A percentile compares a stretch with the other conserved stretches of the same genome.
These are phyloP conservation scores for Drosophila parthenogenetica DNA, from an alignment of 2,888 invertebrate species.

Conservation along the genomic window DNA sequence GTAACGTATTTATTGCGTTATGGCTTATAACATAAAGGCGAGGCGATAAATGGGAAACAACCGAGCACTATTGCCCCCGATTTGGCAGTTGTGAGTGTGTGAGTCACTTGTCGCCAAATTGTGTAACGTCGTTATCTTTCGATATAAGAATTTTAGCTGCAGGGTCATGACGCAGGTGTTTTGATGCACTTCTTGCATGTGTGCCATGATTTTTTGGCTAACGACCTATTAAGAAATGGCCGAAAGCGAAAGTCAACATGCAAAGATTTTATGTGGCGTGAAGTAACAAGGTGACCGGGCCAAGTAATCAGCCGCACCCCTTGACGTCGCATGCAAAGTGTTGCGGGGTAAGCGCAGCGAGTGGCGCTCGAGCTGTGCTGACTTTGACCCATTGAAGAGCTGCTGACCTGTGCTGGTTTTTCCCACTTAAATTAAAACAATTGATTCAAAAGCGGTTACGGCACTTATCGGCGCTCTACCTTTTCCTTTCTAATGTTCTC, in stretches of 20 bases:
- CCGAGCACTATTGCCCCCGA: conserved; percentile 10
- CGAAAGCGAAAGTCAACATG: conserved; percentile 78
- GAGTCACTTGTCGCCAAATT: conserved; percentile 45
- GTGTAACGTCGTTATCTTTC: conserved; percentile 39
- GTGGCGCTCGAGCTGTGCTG: conserved; percentile 30
- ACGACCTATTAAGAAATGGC: conserved; percentile 61
- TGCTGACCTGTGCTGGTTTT: conserved; percentile 50
- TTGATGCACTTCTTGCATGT: conserved; percentile 80
- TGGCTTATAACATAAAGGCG: conserved; percentile 69
- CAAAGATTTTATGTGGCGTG: conserved; percentile 61
- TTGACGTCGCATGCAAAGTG: conserved; percentile 64
- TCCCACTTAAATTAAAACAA: conserved; percentile 47
- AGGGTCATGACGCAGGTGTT: conserved; percentile 28
- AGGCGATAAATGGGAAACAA: conserved; percentile 38
- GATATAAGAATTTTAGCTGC: conserved; percentile 11
- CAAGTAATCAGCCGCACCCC: conserved; percentile 75
- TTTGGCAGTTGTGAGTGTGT: conserved; percentile 30
- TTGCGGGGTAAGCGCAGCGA: neutral
- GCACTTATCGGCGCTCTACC: conserved; percentile 13
- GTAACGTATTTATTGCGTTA: conserved; percentile 74
- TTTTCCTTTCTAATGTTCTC: conserved; percentile 2
- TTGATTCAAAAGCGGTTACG: conserved; percentile 54
- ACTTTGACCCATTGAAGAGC: conserved; percentile 76
- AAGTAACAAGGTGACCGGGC: conserved; percentile 11
- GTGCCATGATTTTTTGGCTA: conserved; percentile 14